Base-by-base conservation (phyloP, 1,140 invertebrate species). In the Eupeodes corollae region DNA sequence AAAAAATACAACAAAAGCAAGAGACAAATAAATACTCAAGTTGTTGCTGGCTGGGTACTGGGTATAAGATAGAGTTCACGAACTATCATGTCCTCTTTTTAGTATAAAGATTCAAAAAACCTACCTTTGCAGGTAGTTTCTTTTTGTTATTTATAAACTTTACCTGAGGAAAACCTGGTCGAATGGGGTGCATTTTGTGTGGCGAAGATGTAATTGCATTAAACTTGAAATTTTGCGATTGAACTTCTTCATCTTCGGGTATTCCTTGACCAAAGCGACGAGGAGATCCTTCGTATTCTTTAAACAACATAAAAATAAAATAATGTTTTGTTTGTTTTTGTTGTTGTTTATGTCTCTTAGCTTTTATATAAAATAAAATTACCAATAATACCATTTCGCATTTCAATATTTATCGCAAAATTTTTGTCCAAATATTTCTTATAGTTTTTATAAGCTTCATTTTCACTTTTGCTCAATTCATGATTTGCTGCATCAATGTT, bases 281-380 rank as follows among this genome's bases (percentile, higher is more conserved):
- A 12, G 90, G 91, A 35, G 89, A 92, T 37, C 88, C 89, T 51
- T 91, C 89, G 63, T 94, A 94, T 58, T 93, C 87, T 67, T 38
- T 2, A 38, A 30, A 12, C 1, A 10, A 12, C 42, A 47, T 33
- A 5, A 26, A 26, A 26, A 41, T 16, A 40, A 16, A 38, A 37
- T 38, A 13, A 33, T 33, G 26, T 5, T 26, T 5, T 16, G 13
- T 26, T 12, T 33, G 46, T 47, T 15, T 33, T 35, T 45, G 15
- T 13, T 45, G 13, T n/a, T 21, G 13, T 45, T 19, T 15, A 35
- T 42, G 8, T 26, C 21, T 26, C n/a, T n/a, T n/a, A n/a, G n/a
- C n/a, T n/a, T n/a, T n/a, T n/a, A 2, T 13, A 9, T 9, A 8
- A 30, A 11, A 44, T 11, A n/a, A 31, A 45, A 50, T 30, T 42